Conservation (phyloP, 2,888 invertebrate genomes). For the Ceraclea dissimilis region DNA sequence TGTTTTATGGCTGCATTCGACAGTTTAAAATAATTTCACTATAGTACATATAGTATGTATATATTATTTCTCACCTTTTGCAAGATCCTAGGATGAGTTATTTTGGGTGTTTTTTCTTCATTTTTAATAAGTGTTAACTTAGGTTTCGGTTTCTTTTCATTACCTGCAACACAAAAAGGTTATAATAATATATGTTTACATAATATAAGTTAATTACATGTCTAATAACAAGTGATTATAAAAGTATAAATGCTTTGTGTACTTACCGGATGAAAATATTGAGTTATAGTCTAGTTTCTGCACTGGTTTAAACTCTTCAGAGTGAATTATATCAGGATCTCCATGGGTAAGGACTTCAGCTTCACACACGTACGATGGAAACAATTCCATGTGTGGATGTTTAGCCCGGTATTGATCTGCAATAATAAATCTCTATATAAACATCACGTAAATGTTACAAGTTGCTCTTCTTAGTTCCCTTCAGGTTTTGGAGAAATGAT, state of each 20-base stretch:
- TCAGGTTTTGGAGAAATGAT: no score
- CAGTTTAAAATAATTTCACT: no score
- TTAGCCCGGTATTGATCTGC: constrained; percentile 57
- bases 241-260: not conserved
- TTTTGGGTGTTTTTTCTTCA: constrained; percentile 12
- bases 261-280: constrained; percentile 34
- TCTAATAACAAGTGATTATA: no score
- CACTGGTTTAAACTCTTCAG: constrained; percentile 46
- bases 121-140: not conserved
- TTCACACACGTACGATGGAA: constrained; percentile 65
- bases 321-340: constrained; percentile 59
- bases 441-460: not conserved
- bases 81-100: constrained; percentile 22
- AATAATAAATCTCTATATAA: not conserved
- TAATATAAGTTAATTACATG: no score
- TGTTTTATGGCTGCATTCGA: no score
- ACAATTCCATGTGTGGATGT: constrained; percentile 67
- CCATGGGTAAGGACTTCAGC: constrained; percentile 69
- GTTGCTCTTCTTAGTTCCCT: no score
- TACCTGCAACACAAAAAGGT: not conserved
- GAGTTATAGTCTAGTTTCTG: constrained; percentile 44
- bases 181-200: no score
- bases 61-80: constrained; percentile 16
- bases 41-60: no score
- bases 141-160: constrained; percentile 5